phyloP scores from a whole-genome alignment of 2,888 invertebrate genomes.

The Bombylius major region DNA sequence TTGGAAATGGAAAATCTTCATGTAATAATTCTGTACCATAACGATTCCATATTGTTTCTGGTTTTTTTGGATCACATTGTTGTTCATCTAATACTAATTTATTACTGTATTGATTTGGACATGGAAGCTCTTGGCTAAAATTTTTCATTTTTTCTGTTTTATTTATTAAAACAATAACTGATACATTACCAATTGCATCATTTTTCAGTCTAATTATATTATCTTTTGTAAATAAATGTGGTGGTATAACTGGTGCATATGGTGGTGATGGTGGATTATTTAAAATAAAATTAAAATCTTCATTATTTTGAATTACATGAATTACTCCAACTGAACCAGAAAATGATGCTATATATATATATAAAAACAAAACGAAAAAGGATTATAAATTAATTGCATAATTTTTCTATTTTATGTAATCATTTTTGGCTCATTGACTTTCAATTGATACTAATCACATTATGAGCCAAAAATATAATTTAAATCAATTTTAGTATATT shows the following conservation, averaged over 20 bases:
- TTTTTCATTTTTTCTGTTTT: conserved; percentile 26
- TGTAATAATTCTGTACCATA: conserved; percentile 61
- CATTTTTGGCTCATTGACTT: background rate
- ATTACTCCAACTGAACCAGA: conserved; percentile 77
- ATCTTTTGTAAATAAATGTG: conserved; percentile 46
- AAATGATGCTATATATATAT: conserved; percentile 29
- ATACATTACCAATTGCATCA: conserved; percentile 42
- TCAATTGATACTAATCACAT: background rate
- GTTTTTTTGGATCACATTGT: conserved; percentile 38
- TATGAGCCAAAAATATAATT: background rate
- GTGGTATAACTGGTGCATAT: conserved; percentile 63
- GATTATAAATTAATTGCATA: no score
- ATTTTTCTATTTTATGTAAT: background rate
- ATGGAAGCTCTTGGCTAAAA: conserved; percentile 55
- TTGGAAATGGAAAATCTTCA: conserved; percentile 76
- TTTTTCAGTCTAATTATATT: conserved; percentile 43
- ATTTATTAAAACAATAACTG: conserved; percentile 49
- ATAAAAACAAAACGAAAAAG: background rate
- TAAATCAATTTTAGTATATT: background rate
- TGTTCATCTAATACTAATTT: conserved; percentile 28
- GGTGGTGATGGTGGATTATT: conserved; percentile 60
- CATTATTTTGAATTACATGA: conserved; percentile 50
- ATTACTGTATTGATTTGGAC: conserved; percentile 68
- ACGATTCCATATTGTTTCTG: conserved; percentile 58
- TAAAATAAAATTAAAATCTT: conserved; percentile 63